Conservation (phyloP, 2,797 vertebrate species). For the Sebastes jordani region DNA sequence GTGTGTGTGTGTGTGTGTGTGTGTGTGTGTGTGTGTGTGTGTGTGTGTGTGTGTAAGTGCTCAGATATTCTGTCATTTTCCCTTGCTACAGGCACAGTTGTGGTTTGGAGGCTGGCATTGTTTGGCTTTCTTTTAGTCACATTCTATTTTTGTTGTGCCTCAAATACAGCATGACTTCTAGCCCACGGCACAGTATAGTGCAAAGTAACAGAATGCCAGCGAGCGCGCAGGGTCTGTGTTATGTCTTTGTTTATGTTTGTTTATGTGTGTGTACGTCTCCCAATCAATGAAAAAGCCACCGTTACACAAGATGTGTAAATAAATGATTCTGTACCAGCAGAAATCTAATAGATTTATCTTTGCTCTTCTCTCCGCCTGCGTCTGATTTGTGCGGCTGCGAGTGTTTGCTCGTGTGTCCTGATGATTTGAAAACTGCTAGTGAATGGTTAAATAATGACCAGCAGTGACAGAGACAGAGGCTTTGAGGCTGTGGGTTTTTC, state of each 20-base stretch:
- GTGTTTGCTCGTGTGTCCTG: slow-evolving; percentile 8
- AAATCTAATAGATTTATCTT: slow-evolving; percentile 37
- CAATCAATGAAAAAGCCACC: slow-evolving; percentile 45
- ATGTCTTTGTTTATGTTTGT: slow-evolving; percentile 43
- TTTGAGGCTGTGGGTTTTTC: slow-evolving; percentile 32
- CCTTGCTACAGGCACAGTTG: slow-evolving; percentile 46
- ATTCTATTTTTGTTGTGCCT: slow-evolving; percentile 69
- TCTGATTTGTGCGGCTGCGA: neutral
- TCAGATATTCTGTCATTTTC: slow-evolving; percentile 60
- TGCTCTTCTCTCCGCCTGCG: neutral
- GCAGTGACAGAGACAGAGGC: slow-evolving; percentile 38
- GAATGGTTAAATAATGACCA: slow-evolving; percentile 56
- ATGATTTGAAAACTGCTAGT: slow-evolving; percentile 29
- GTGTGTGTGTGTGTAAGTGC: neutral
- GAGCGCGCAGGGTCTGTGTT: slow-evolving; percentile 38
- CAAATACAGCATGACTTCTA: slow-evolving; percentile 63
- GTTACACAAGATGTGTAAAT: slow-evolving; percentile 36
- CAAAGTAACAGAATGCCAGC: slow-evolving; percentile 46
- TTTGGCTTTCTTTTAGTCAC: slow-evolving; percentile 69
- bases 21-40: neutral
- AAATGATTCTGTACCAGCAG: slow-evolving; percentile 34
- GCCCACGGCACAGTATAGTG: slow-evolving; percentile 47
- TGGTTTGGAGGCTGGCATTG: slow-evolving; percentile 58
- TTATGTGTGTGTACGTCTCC: slow-evolving; percentile 33
- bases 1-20: neutral